phyloP scores from a whole-genome alignment of 2,113 vertebrate genomes.

The Pao palembangensis region DNA sequence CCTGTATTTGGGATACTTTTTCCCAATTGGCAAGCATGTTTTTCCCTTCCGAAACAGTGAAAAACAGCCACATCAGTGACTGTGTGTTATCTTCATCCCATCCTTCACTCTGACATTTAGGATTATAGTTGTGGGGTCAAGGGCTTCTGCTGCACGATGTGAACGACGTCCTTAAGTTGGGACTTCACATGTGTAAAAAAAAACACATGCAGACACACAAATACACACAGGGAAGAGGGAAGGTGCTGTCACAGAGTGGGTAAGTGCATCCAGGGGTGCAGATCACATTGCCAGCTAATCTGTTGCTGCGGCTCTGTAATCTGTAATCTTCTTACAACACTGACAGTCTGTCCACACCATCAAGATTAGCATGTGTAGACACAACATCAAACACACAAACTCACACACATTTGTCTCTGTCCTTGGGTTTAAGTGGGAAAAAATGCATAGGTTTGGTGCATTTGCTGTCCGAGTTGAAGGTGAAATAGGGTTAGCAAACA shows the following conservation, averaged over 20 bases:
- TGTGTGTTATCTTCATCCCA: too few species aligned
- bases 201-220: conserved; percentile 9
- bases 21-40: too few species aligned
- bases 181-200: not conserved
- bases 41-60: too few species aligned
- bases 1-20: too few species aligned
- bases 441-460: conserved; percentile 15
- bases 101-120: too few species aligned
- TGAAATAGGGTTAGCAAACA: not conserved
- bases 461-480: not conserved
- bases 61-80: too few species aligned
- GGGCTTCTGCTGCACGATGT: too few species aligned
- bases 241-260: conserved; percentile 13
- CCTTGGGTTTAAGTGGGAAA: conserved; percentile 18
- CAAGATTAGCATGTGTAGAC: conserved; percentile 52
- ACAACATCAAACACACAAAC: conserved; percentile 27
- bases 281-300: conserved; percentile 60
- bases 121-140: too few species aligned
- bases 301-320: conserved; percentile 46
- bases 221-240: too few species aligned
- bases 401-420: conserved; percentile 3
- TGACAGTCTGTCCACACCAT: conserved; percentile 55
- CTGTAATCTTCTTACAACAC: conserved; percentile 71
- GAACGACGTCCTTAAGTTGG: too few species aligned
- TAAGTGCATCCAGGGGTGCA: conserved; percentile 38